Evolutionary conservation across 1,140 invertebrate species (phyloP), one percentile per base, ranked within the genome.

Genomic region (Lepidostoma basale): DNA sequence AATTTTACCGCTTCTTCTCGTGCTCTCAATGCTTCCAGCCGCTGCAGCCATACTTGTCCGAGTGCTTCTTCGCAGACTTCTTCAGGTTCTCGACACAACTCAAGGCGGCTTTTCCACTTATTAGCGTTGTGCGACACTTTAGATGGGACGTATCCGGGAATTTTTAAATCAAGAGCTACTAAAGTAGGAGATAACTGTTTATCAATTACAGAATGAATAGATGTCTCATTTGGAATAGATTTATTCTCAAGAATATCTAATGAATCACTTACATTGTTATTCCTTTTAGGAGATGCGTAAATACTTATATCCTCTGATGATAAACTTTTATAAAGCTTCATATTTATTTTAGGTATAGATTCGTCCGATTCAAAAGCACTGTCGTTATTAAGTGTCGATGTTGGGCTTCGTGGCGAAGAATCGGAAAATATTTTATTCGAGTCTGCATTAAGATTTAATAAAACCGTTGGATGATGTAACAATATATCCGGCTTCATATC

Each of bases 121-220:
- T 76, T 22, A 75, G 78, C 66, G 74, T 79, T 42, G 77, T 78
- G 65, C 74, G 76, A 22, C 76, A 39, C 12, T 52, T 68, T 73
- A n/a, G 45, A 75, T 52, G 82, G 82, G 2, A 82, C 81, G 76
- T 77, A 83, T 6, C 82, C 82, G 40, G 82, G 82, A 22, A 83
- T 68, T 73, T 83, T 80, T 8, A 83, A 63, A 9, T 81, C 82
- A 22, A 83, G 64, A 22, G 82, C 82, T 58, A 76, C 76, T 25
- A 83, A 59, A 67, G 77, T 81, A 6, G 82, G 82, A 14, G 82
- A 82, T 59, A 82, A 40, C 56, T 75, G 74, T 4, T 14, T 33
- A 23, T 33, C 14, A 28, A 63, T 25, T 14, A 63, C 47, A 16
- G 14, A 9, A 18, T 62, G 23, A 8, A 44, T 28, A 6, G 42